Percentiles rank a stretch among this genome's conserved stretches.
Conservation (phyloP, 2,113 vertebrate genomes). For the Leptodactylus fuscus region DNA sequence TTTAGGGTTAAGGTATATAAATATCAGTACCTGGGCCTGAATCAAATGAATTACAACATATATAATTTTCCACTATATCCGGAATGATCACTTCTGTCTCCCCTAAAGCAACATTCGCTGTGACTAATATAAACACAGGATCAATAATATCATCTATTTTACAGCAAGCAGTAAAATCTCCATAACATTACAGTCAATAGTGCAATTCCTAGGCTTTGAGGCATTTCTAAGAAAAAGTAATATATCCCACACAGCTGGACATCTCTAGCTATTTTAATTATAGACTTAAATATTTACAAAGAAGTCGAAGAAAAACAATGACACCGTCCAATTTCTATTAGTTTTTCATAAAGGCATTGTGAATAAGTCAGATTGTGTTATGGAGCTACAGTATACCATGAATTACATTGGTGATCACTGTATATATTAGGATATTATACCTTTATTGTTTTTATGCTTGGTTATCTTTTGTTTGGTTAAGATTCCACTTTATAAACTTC, state of each 20-base stretch:
- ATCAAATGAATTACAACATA: neutral
- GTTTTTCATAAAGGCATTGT: neutral
- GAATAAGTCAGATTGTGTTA: neutral
- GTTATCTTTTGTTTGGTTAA: neutral
- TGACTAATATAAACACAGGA: neutral
- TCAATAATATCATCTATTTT: neutral
- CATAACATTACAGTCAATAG: neutral
- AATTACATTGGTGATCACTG: neutral
- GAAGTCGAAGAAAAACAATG: neutral
- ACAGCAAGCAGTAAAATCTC: neutral
- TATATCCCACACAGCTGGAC: neutral
- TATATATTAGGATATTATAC: neutral
- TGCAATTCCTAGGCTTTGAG: neutral
- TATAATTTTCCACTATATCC: neutral
- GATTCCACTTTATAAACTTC: neutral
- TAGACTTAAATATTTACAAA: neutral
- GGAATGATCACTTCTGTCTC: neutral
- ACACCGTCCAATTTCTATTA: neutral
- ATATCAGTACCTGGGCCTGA: neutral
- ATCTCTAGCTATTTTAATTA: constrained; percentile 11
- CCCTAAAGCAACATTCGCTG: neutral
- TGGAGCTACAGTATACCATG: neutral
- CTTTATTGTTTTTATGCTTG: neutral
- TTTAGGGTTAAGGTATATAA: neutral
- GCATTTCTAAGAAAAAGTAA: neutral